These are phyloP conservation scores for Sinodicranocentrus sp. DNA, from an alignment of 2,888 invertebrate species.

Conservation along the genomic window DNA sequence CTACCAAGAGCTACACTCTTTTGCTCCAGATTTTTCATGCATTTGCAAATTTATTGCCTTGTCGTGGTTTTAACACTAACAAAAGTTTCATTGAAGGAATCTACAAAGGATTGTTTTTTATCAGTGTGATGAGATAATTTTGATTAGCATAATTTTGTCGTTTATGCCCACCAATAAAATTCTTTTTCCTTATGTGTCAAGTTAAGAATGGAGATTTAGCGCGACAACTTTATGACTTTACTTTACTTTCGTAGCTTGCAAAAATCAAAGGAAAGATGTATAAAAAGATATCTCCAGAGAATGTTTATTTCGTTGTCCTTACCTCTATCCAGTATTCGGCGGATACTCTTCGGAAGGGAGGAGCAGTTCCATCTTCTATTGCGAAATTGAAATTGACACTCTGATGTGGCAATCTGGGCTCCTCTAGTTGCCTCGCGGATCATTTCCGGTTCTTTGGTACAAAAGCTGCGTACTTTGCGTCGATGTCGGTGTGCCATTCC, in stretches of 20 bases:
- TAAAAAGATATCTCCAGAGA: neutral
- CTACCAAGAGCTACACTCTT: neutral
- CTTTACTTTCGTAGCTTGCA: too few species aligned
- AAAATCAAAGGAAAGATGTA: too few species aligned
- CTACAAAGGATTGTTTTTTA: too few species aligned
- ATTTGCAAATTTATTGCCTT: neutral
- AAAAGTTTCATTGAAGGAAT: too few species aligned
- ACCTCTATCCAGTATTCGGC: slow-evolving; percentile 93
- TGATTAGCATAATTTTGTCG: too few species aligned
- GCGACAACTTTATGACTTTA: too few species aligned
- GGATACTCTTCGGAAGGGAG: slow-evolving; percentile 91
- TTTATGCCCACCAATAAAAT: too few species aligned
- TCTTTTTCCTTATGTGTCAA: too few species aligned
- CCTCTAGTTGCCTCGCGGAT: slow-evolving; percentile 93
- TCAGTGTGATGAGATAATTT: too few species aligned
- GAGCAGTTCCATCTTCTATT: slow-evolving; percentile 98
- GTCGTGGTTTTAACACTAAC: too few species aligned
- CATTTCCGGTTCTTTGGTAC: slow-evolving; percentile 94
- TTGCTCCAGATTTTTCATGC: neutral
- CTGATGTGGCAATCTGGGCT: slow-evolving; percentile 93
- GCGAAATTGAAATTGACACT: slow-evolving; percentile 97
- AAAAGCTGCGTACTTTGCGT: slow-evolving; percentile 79
- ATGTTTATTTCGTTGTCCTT: slow-evolving; percentile 76
- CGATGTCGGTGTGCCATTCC: slow-evolving; percentile 77
- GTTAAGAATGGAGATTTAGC: too few species aligned